Evolutionary conservation across 2,797 vertebrate species (phyloP), one percentile per base, ranked within the genome.

Genomic region (Neopelma chrysocephalum): DNA sequence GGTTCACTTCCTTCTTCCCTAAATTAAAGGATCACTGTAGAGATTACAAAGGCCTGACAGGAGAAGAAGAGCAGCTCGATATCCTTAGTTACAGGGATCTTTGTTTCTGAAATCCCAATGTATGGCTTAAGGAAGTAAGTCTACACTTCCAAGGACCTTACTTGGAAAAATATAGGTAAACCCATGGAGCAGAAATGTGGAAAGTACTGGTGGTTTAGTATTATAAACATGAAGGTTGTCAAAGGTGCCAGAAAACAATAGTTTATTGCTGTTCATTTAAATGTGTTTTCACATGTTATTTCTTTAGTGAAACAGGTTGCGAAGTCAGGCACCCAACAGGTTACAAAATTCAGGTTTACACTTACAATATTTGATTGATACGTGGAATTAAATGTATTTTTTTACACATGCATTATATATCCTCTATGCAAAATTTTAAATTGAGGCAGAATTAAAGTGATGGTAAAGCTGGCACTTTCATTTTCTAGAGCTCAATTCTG

Each of bases 321-420:
- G 54, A 87, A 91, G 32, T 69, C 84, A 91, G 80, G 69, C 76
- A 94, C 82, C 34, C 73, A 94, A 88, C 19, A 90, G 61, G n/a
- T 78, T 87, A 85, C 12, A 20, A 26, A 85, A 84, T 29, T 57
- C 65, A 82, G 53, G 54, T 85, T 71, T 80, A 77, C 25, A 32
- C 32, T 53, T 34, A 36, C 32, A 77, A 1, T 27, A 71, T 54
- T 79, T 86, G 22, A 75, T 21, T 32, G 31, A 60, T 27, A 78
- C 0, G 6, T 0, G 70, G 19, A 73, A 82, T 9, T 51, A 84
- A 1, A 19, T 2, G 1, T 6, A 5, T 54, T 73, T 43, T 88
- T 51, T 60, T 69, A 79, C 21, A 42, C 3, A 21, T 15, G 5
- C 27, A 40, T 57, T 69, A 58, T 4, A 5, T 60, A 57, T 20